phyloP scores from a whole-genome alignment of 2,113 vertebrate genomes.

The Reinhardtius hippoglossoides region DNA sequence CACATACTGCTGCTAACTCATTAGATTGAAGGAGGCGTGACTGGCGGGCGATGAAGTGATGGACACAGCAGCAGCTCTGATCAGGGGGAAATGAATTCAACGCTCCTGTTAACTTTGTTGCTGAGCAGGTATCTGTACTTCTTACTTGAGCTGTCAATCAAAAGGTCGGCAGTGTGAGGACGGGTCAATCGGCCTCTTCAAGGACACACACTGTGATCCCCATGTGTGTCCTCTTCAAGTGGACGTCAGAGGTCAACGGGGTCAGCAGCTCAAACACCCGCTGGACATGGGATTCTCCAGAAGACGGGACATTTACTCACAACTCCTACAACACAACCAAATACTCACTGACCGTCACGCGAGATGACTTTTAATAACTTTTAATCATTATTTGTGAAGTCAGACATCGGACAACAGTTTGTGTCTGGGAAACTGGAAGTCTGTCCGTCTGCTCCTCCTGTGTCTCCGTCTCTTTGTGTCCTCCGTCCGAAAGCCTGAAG shows the following conservation, averaged over 20 bases:
- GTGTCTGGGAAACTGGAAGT: no score
- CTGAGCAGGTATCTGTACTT: background rate
- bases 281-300: no score
- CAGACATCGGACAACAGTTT: no score
- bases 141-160: background rate
- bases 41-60: conserved; percentile 17
- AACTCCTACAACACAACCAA: no score
- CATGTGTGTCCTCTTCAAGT: no score
- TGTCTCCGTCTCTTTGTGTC: no score
- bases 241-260: background rate
- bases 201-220: background rate
- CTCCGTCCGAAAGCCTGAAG: no score
- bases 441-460: no score
- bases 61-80: background rate
- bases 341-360: no score
- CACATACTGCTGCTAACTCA: conserved; percentile 24
- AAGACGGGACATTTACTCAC: no score
- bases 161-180: background rate
- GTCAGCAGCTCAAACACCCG: background rate
- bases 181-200: background rate
- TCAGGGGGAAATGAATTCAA: background rate
- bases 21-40: conserved; percentile 45
- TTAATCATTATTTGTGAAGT: no score
- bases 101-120: background rate
- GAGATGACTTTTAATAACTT: no score